Percentiles rank a stretch among this genome's conserved stretches.
Evolutionary conservation across 2,888 invertebrate species (phyloP).

Genomic region (Heliconius erato): DNA sequence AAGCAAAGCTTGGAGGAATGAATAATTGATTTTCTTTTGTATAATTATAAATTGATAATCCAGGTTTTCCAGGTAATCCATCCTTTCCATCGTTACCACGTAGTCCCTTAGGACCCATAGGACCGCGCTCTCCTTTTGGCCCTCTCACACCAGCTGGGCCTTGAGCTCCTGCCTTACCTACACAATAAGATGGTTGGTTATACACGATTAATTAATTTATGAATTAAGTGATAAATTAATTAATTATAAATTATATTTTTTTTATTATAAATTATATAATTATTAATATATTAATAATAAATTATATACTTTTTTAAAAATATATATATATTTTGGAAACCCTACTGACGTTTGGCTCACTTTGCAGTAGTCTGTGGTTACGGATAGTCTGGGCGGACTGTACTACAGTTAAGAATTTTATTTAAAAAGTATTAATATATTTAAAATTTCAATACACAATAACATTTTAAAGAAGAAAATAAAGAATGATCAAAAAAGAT

Average conservation of each 20-base stretch:
- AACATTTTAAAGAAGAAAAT: background rate
- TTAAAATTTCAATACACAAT: background rate
- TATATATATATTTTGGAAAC: too few relatives aligned
- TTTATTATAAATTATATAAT: too few relatives aligned
- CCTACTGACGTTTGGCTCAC: too few relatives aligned
- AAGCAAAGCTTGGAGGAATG: slow-evolving; percentile 93
- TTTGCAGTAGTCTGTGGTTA: too few relatives aligned
- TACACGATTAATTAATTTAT: too few relatives aligned
- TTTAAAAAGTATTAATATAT: too few relatives aligned
- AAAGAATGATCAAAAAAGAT: background rate
- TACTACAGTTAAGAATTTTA: too few relatives aligned
- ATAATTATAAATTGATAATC: slow-evolving; percentile 91
- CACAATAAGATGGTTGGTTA: slow-evolving; percentile 3
- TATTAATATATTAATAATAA: too few relatives aligned
- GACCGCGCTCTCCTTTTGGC: slow-evolving; percentile 89
- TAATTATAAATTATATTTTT: too few relatives aligned
- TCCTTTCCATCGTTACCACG: slow-evolving; percentile 90
- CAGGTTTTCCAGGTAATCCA: slow-evolving; percentile 92
- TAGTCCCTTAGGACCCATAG: slow-evolving; percentile 89
- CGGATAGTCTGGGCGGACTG: too few relatives aligned
- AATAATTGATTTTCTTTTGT: slow-evolving; percentile 89
- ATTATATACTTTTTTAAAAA: too few relatives aligned
- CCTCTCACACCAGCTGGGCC: slow-evolving; percentile 91
- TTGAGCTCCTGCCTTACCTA: slow-evolving; percentile 88
- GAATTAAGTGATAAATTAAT: too few relatives aligned